Evolutionary conservation across 2,888 invertebrate species (phyloP), one percentile per base, ranked within the genome.

Genomic region (Polietes domitor): DNA sequence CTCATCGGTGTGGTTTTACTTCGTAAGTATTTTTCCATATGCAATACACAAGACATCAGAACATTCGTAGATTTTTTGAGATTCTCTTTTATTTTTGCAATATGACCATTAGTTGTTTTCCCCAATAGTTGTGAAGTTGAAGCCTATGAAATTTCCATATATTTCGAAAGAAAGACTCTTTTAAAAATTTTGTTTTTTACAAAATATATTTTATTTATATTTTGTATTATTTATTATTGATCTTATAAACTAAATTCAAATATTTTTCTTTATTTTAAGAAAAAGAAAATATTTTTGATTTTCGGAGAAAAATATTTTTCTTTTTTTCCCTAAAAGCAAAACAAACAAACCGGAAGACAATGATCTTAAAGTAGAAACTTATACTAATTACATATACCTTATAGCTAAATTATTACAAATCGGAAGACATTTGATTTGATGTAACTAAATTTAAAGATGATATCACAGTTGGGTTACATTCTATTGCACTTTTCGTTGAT

Each of bases 341-440:
- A 85, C 85, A 85, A 85, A 85, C 85, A 85, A 85, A 85, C 85
- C 85, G 85, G 85, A 85, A 85, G 85, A 85, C 85, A 85, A 83
- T 85, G 82, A 84, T 81, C 81, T 78, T 84, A 74, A 58, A 74
- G 68, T 81, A n/a, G 77, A 80, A 43, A 50, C 65, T 75, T 53
- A 75, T 50, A 28, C 26, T 41, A 26, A 7, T 79, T 26, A n/a
- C 15, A 47, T 10, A 15, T 1, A 24, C 12, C 37, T 65, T 65
- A 65, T n/a, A n/a, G n/a, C n/a, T n/a, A 17, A 28, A 68, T n/a
- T n/a, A 32, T 26, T 77, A 68, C 53, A 65, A 63, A 17, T 21
- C 74, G 63, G 63, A 81, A 79, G 79, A 68, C 73, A 68, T 73
- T 77, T 24, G 63, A 71, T 72, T 63, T 28, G 17, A 28, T 9